Evolutionary conservation across 1,140 invertebrate genomes (phyloP).

Genomic region (Drosophila sucinea): DNA sequence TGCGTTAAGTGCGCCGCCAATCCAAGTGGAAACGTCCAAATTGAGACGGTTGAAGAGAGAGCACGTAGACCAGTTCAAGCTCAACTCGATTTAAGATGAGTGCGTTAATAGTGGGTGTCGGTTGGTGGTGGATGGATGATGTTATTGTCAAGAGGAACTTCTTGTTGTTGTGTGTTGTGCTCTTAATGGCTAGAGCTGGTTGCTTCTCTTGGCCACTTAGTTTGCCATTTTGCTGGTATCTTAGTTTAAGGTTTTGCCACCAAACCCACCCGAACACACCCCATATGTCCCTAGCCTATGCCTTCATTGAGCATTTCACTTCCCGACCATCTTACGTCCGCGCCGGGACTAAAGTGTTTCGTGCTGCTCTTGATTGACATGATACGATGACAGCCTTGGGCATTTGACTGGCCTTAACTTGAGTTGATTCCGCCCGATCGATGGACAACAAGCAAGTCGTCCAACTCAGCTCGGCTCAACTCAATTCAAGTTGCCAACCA

Average conservation of each 20-base stretch:
- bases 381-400: slow-evolving; percentile 48
- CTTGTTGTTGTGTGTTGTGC: slow-evolving; percentile 24
- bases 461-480: neutral
- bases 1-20: slow-evolving; percentile 14
- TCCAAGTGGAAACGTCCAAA: slow-evolving; percentile 13
- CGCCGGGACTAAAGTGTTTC: slow-evolving; percentile 56
- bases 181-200: slow-evolving; percentile 48
- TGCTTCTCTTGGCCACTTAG: slow-evolving; percentile 51
- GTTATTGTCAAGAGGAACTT: neutral
- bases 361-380: slow-evolving; percentile 66
- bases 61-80: slow-evolving; percentile 17
- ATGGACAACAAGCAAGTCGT: slow-evolving; percentile 23
- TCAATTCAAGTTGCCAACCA: neutral
- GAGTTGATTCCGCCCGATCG: slow-evolving; percentile 24
- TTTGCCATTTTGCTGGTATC: slow-evolving; percentile 68
- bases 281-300: too few relatives aligned
- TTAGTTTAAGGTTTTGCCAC: slow-evolving; percentile 63
- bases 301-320: slow-evolving; percentile 8
- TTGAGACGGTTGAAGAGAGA: neutral
- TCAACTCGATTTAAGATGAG: slow-evolving; percentile 29
- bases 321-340: slow-evolving; percentile 28
- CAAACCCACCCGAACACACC: neutral
- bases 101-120: slow-evolving; percentile 7
- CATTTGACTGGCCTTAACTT: slow-evolving; percentile 9
- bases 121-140: neutral